Conservation (phyloP, 1,140 invertebrate species). For the Cherax quadricarinatus region DNA sequence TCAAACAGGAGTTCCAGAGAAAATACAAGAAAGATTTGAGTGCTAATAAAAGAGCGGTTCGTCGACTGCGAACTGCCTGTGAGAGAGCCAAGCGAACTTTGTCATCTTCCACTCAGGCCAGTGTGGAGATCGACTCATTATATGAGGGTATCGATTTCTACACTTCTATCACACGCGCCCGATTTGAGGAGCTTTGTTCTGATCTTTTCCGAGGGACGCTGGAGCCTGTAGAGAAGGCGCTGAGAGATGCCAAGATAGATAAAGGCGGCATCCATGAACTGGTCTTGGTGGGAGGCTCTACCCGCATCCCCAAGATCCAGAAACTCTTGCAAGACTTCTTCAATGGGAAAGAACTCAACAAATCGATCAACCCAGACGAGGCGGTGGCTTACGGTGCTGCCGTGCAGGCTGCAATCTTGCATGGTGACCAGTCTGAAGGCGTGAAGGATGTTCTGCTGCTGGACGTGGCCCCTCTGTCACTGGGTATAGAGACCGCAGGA, state of each 20-base stretch:
- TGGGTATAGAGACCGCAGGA: constrained; percentile 34
- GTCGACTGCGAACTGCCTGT: constrained; percentile 38
- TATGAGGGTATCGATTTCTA: constrained; percentile 44
- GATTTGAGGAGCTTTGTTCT: constrained; percentile 51
- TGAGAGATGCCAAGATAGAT: constrained; percentile 35
- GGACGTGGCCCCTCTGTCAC: constrained; percentile 42
- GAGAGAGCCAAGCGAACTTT: constrained; percentile 44
- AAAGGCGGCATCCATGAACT: constrained; percentile 29
- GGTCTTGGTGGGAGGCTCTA: constrained; percentile 37
- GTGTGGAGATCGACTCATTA: constrained; percentile 35
- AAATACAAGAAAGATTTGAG: constrained; percentile 42
- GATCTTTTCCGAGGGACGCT: constrained; percentile 47
- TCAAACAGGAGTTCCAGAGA: constrained; percentile 35
- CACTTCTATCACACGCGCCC: constrained; percentile 32
- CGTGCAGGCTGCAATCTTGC: constrained; percentile 30
- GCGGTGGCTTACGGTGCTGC: constrained; percentile 46
- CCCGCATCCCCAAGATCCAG: constrained; percentile 45
- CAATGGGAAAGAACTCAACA: constrained; percentile 50
- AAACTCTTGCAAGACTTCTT: constrained; percentile 41
- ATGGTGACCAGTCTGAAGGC: constrained; percentile 36
- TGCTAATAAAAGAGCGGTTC: constrained; percentile 30
- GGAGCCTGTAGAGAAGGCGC: constrained; percentile 38
- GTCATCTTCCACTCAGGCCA: constrained; percentile 43
- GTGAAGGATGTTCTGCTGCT: constrained; percentile 52
- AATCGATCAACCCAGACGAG: constrained; percentile 40